Evolutionary conservation across 2,113 vertebrate species (phyloP).

Genomic region (Oplegnathus fasciatus): DNA sequence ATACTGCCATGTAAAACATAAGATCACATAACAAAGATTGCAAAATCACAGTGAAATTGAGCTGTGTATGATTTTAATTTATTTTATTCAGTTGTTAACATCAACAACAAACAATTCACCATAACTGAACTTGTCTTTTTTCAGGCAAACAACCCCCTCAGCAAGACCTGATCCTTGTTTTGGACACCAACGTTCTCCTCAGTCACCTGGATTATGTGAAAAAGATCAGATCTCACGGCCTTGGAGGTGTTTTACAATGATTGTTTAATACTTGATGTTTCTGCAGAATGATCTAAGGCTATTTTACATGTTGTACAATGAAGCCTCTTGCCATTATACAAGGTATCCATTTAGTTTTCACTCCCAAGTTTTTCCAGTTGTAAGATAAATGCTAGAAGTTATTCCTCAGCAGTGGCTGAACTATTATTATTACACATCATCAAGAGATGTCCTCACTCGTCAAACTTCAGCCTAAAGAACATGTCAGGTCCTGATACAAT

Average conservation of each 20-base stretch:
- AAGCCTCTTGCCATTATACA: neutral
- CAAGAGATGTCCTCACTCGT: neutral
- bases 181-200: constrained; percentile 96
- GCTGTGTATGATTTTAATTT: neutral
- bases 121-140: constrained; percentile 16
- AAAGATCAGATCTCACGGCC: constrained; percentile 85
- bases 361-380: neutral
- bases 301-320: neutral
- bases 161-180: constrained; percentile 87
- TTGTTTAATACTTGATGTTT: neutral
- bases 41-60: neutral
- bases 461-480: neutral
- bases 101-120: neutral
- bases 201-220: constrained; percentile 93
- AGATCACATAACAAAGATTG: no score
- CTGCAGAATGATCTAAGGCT: neutral
- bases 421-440: neutral
- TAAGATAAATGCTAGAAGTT: neutral
- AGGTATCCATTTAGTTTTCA: neutral
- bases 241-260: constrained; percentile 85
- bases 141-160: constrained; percentile 78
- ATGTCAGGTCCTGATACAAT: neutral
- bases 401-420: neutral
- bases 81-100: neutral
- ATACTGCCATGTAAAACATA: no score